Evolutionary conservation across 2,113 vertebrate genomes (phyloP).

Genomic region (Macrotis lagotis): DNA sequence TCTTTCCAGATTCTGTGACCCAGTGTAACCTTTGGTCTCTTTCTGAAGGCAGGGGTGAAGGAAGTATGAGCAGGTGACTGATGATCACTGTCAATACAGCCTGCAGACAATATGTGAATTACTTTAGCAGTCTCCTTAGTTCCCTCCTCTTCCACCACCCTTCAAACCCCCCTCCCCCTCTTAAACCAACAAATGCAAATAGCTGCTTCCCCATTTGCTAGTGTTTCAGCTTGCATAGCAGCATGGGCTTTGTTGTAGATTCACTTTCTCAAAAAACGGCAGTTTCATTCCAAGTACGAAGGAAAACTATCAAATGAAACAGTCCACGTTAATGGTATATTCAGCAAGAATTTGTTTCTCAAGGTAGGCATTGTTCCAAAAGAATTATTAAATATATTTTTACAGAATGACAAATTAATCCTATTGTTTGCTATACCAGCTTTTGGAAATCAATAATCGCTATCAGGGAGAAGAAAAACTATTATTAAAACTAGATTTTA

Average conservation of each 20-base stretch:
- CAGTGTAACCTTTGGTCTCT: conserved; percentile 86
- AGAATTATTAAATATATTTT: conserved; percentile 62
- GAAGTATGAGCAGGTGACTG: conserved; percentile 89
- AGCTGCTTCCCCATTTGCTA: conserved; percentile 84
- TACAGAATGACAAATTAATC: conserved; percentile 64
- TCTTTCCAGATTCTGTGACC: conserved; percentile 86
- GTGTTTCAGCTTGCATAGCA: conserved; percentile 78
- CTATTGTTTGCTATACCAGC: conserved; percentile 76
- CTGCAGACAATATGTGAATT: conserved; percentile 86
- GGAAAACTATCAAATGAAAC: conserved; percentile 73
- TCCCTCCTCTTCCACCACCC: conserved; percentile 42
- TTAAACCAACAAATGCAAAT: conserved; percentile 86
- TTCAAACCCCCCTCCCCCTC: conserved; percentile 72
- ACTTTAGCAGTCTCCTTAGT: conserved; percentile 82
- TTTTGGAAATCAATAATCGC: conserved; percentile 68
- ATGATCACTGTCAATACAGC: conserved; percentile 86
- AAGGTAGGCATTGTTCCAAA: conserved; percentile 81
- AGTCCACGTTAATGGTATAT: conserved; percentile 70
- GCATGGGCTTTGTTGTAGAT: conserved; percentile 86
- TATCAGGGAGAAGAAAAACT: conserved; percentile 40
- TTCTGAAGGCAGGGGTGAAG: conserved; percentile 83
- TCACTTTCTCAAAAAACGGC: conserved; percentile 73
- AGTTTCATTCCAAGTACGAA: conserved; percentile 78
- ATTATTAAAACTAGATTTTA: conserved; percentile 49
- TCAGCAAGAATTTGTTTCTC: conserved; percentile 69